Evolutionary conservation across 2,797 vertebrate species (phyloP), one percentile per base, ranked within the genome.

Genomic region (Tapera naevia): DNA sequence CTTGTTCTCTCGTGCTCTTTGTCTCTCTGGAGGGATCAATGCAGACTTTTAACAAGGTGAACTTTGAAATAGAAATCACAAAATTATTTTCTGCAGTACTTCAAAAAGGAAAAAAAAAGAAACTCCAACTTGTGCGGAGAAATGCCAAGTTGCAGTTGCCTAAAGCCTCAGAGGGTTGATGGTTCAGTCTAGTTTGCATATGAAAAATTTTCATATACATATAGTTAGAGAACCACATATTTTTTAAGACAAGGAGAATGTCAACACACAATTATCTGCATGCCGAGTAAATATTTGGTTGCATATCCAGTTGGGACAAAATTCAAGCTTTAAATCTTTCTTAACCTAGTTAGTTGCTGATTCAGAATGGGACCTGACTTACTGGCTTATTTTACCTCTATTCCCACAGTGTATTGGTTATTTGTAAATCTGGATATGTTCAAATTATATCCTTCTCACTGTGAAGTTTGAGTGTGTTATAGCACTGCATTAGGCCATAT

Each of bases 61-160:
- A 83, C 37, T 89, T 72, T 85, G 60, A 91, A 93, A 80, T 3
- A 90, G 48, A 93, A 89, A 76, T 86, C 65, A 73, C n/a, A 69
- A 89, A 76, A 86, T 23, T 0, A 56, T 88, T 93, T 95, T 76
- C 57, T 73, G 50, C n/a, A 60, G 23, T 86, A 25, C 43, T 80
- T 91, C 37, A 71, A 39, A 93, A 69, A 50, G 15, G 2, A 14
- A 56, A 75, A 56, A 75, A 65, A 67, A 76, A 57, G 7, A 22
- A 70, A 28, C 11, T 54, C 9, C 65, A 70, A 65, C 14, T 39
- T 30, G 28, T 57, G 53, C 5, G 1, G 22, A 80, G 61, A 92
- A 88, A 88, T 32, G 56, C 64, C 54, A 85, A 79, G 67, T 80
- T 8, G 3, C 54, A 58, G 64, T 41, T 72, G 37, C 33, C 43